A percentile compares a stretch with the other conserved stretches of the same genome.
These are phyloP conservation scores for Sanderia malayensis DNA, from an alignment of 30 jellyfish, hydroid and myxozoan genomes.

Conservation along the genomic window DNA sequence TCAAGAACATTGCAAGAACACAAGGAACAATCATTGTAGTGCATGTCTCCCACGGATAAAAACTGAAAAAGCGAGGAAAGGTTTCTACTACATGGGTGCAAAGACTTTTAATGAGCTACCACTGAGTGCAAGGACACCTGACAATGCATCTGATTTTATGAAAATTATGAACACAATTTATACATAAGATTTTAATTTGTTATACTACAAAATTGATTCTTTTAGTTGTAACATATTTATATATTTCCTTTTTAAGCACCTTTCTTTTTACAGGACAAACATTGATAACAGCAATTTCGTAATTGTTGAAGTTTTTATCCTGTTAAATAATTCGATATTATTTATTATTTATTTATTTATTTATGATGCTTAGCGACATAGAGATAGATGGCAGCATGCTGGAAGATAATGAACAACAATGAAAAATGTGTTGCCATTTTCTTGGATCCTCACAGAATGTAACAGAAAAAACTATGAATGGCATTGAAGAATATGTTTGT, in stretches of 20 bases:
- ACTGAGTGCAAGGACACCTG: constrained; percentile 32
- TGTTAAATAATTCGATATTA: too few relatives aligned
- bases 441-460: too few relatives aligned
- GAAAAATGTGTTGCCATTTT: too few relatives aligned
- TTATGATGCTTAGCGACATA: too few relatives aligned
- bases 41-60: constrained; percentile 29
- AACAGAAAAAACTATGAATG: too few relatives aligned
- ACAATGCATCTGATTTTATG: constrained; percentile 22
- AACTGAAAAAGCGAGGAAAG: constrained; percentile 11
- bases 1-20: constrained; percentile 29
- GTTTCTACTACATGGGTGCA: constrained; percentile 19
- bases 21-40: constrained; percentile 7
- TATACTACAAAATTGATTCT: not conserved
- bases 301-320: not conserved
- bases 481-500: too few relatives aligned
- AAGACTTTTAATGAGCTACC: constrained; percentile 26
- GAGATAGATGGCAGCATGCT: too few relatives aligned
- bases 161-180: constrained; percentile 17
- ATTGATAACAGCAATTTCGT: too few relatives aligned
- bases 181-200: constrained; percentile 25
- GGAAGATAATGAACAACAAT: too few relatives aligned
- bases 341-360: too few relatives aligned
- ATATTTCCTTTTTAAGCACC: too few relatives aligned
- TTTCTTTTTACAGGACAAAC: too few relatives aligned
- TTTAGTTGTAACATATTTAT: constrained; percentile 13